Percentiles rank a stretch among this genome's conserved stretches.
These are phyloP conservation scores for Nomada ruficornis DNA, from an alignment of 2,888 invertebrate species.

Conservation along the genomic window DNA sequence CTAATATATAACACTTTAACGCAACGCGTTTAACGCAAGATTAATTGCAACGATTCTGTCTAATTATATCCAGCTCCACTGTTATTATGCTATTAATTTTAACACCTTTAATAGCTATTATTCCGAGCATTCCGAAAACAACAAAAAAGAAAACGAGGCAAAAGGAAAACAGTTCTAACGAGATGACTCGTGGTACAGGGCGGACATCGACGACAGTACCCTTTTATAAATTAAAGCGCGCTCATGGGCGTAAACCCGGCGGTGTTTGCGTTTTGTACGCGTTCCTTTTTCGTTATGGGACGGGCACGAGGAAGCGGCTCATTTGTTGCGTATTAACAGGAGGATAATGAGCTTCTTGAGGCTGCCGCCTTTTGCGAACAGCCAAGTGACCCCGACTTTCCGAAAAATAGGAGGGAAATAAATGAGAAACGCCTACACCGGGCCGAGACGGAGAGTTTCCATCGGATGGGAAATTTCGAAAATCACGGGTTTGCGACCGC, in stretches of 20 bases:
- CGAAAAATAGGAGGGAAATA: conserved; percentile 63
- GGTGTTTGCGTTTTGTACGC: conserved; percentile 34
- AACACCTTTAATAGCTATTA: not conserved
- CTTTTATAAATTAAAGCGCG: conserved; percentile 54
- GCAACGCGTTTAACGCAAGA: no score
- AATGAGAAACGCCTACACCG: conserved; percentile 66
- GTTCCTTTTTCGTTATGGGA: conserved; percentile 44
- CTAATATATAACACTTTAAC: no score
- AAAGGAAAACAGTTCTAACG: not conserved
- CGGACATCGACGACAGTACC: conserved; percentile 25
- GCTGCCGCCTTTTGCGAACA: conserved; percentile 71
- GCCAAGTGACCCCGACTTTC: conserved; percentile 59
- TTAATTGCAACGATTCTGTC: no score
- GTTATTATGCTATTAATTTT: no score
- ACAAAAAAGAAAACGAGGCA: not conserved
- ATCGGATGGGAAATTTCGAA: conserved; percentile 17
- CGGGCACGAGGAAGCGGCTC: conserved; percentile 66
- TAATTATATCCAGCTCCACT: no score
- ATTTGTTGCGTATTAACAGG: conserved; percentile 78
- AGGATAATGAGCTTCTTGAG: conserved; percentile 78
- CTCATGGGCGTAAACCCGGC: conserved; percentile 63
- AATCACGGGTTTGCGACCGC: conserved; percentile 53
- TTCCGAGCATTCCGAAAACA: not conserved
- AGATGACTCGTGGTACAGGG: conserved; percentile 1
- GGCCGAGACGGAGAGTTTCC: not conserved